Evolutionary conservation across 2,888 invertebrate genomes (phyloP).

Genomic region (Mimas tiliae): DNA sequence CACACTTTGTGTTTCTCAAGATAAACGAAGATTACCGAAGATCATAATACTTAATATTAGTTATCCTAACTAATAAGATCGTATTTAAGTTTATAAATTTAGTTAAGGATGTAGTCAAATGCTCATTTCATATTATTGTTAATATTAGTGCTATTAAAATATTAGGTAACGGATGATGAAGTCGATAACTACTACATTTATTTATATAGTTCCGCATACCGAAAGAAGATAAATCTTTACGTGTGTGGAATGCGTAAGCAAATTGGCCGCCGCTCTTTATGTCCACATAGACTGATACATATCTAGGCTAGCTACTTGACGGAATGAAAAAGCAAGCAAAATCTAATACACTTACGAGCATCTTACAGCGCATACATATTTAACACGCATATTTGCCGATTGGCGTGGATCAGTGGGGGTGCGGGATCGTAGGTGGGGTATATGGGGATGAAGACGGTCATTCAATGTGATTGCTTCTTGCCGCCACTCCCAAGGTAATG

Average conservation of each 20-base stretch:
- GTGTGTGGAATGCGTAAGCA: slow-evolving; percentile 63
- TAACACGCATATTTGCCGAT: slow-evolving; percentile 85
- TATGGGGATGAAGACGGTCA: slow-evolving; percentile 76
- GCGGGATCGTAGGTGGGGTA: slow-evolving; percentile 50
- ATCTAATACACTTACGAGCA: slow-evolving; percentile 83
- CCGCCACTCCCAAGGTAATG: slow-evolving; percentile 83
- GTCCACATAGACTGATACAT: slow-evolving; percentile 56
- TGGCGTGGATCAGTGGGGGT: slow-evolving; percentile 76
- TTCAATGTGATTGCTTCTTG: slow-evolving; percentile 86
- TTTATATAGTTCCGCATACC: slow-evolving; percentile 31
- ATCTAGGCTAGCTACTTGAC: slow-evolving; percentile 65
- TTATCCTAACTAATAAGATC: too few relatives aligned
- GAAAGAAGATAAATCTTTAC: slow-evolving; percentile 56
- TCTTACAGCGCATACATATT: slow-evolving; percentile 83
- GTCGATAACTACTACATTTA: slow-evolving; percentile 9
- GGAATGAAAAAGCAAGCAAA: slow-evolving; percentile 82
- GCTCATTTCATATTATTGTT: background rate
- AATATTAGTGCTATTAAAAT: background rate
- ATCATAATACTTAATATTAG: too few relatives aligned
- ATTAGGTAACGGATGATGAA: slow-evolving; percentile 7
- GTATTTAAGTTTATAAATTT: slow-evolving; percentile 3
- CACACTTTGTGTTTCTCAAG: too few relatives aligned
- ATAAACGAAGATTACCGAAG: background rate
- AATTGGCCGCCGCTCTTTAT: slow-evolving; percentile 58
- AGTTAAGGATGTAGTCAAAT: background rate